Evolutionary conservation across 2,113 vertebrate species (phyloP).

Genomic region (Heptranchias perlo): DNA sequence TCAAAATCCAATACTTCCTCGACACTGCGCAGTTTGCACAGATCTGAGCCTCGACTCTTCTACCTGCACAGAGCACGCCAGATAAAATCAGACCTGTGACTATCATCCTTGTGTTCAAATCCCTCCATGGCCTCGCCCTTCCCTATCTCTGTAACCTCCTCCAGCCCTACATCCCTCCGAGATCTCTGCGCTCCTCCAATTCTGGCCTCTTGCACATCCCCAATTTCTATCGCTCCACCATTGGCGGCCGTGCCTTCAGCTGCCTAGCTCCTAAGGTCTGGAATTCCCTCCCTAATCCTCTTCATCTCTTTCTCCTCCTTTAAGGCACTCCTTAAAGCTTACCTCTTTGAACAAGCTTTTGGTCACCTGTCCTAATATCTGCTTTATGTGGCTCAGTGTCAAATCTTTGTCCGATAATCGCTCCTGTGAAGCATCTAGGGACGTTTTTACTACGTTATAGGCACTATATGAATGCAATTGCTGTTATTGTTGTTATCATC

Average conservation of each 20-base stretch:
- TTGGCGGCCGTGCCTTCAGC: not conserved
- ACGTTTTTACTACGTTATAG: not conserved
- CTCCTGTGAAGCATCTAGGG: not conserved
- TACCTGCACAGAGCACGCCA: too few species aligned
- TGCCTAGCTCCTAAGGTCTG: not conserved
- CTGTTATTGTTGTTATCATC: not conserved
- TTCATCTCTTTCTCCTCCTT: not conserved
- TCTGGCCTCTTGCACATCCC: not conserved
- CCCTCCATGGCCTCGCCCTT: too few species aligned
- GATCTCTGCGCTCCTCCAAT: not conserved
- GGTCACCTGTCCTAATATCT: not conserved
- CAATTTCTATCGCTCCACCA: not conserved
- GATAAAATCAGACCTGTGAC: not conserved
- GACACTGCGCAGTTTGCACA: not conserved
- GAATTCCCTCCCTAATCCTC: not conserved
- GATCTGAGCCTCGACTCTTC: rapidly evolving
- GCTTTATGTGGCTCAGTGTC: not conserved
- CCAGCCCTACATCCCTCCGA: not conserved
- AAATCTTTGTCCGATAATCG: not conserved
- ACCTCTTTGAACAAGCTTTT: not conserved
- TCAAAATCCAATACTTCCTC: too few species aligned
- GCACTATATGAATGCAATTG: not conserved
- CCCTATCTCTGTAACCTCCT: not conserved
- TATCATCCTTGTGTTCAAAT: too few species aligned
- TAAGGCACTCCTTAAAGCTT: not conserved